Evolutionary conservation across 2,797 vertebrate genomes (phyloP).

Genomic region (Gymnocypris eckloni): DNA sequence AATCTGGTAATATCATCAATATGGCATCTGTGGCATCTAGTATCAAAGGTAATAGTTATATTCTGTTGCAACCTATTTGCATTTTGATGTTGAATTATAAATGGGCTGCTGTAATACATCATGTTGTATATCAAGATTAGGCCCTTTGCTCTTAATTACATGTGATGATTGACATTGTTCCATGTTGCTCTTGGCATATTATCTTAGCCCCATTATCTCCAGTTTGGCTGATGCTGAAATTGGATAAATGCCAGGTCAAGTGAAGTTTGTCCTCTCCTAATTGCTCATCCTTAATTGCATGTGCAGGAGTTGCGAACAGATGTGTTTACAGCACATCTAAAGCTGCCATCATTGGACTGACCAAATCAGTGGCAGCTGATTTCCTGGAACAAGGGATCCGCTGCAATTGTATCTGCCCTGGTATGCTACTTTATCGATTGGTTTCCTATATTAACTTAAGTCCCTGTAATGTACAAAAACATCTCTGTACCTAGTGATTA

Average conservation of each 20-base stretch:
- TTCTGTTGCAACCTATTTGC: slow-evolving; percentile 7
- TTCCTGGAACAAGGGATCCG: slow-evolving; percentile 92
- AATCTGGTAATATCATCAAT: slow-evolving; percentile 95
- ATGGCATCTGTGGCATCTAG: slow-evolving; percentile 96
- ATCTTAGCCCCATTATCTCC: slow-evolving; percentile 11
- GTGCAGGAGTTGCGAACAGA: slow-evolving; percentile 87
- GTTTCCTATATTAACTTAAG: neutral
- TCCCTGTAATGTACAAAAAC: neutral
- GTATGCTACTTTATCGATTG: slow-evolving; percentile 64
- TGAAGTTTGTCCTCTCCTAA: slow-evolving; percentile 1
- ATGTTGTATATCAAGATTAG: neutral
- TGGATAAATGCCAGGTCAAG: slow-evolving; percentile 35
- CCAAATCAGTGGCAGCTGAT: slow-evolving; percentile 93
- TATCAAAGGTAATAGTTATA: slow-evolving; percentile 85
- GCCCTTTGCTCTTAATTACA: slow-evolving; percentile 17
- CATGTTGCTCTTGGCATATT: slow-evolving; percentile 17
- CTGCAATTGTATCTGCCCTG: slow-evolving; percentile 86
- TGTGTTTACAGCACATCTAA: slow-evolving; percentile 93
- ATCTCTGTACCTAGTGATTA: neutral
- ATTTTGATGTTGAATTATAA: slow-evolving; percentile 32
- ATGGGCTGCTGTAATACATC: neutral
- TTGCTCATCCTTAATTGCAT: slow-evolving; percentile 27
- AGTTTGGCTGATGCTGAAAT: neutral
- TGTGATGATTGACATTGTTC: slow-evolving; percentile 29
- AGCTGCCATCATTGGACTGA: slow-evolving; percentile 93